Evolutionary conservation across 2,888 invertebrate species (phyloP).

Genomic region (Creontiades dilutus): DNA sequence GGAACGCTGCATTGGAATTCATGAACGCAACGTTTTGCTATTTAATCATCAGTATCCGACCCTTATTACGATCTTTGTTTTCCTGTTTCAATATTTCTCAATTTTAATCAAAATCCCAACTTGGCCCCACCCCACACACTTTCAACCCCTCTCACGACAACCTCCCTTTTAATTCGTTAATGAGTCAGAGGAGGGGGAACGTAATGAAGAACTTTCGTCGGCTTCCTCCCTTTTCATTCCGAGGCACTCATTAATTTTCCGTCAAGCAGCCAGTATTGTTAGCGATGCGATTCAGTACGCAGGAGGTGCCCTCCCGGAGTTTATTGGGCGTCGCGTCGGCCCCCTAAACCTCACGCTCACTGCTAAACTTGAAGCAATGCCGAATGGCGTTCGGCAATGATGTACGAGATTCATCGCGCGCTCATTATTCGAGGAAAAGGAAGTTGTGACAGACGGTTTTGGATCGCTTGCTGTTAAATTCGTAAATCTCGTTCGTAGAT

Average conservation of each 20-base stretch:
- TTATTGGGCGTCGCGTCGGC: not conserved
- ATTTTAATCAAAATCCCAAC: constrained; percentile 27
- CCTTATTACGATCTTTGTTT: not conserved
- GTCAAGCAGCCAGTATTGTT: constrained; percentile 30
- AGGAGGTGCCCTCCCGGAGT: not conserved
- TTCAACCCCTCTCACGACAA: not conserved
- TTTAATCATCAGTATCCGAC: no score
- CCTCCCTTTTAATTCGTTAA: constrained; percentile 44
- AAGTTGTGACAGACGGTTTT: not conserved
- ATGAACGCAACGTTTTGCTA: no score
- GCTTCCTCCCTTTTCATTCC: constrained; percentile 43
- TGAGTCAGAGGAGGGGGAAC: constrained; percentile 24
- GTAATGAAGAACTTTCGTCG: constrained; percentile 45
- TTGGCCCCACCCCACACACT: not conserved
- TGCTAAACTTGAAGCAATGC: not conserved
- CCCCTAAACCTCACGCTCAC: not conserved
- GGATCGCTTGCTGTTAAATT: not conserved
- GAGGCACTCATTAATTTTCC: constrained; percentile 39
- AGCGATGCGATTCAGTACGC: not conserved
- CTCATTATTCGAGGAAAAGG: not conserved
- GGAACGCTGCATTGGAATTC: no score
- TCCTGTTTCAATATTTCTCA: not conserved
- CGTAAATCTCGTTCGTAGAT: not conserved
- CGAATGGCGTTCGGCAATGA: not conserved
- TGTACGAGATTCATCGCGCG: not conserved